Evolutionary conservation across 35 echinoderm and acorn worm species (phyloP).

Genomic region (Holothuria glaberrima): DNA sequence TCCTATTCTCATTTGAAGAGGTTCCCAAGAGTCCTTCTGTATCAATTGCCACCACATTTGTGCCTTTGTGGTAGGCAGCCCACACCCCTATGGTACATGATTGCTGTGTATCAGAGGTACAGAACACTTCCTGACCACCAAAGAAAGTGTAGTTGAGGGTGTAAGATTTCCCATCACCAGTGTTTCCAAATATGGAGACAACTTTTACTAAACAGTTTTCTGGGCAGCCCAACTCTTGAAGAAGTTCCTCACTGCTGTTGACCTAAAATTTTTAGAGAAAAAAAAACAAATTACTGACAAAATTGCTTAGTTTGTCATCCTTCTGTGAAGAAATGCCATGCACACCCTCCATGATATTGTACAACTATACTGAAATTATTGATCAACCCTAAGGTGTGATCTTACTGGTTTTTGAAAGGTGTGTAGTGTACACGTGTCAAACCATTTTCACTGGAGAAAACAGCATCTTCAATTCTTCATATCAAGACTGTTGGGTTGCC

Average conservation of each 20-base stretch:
- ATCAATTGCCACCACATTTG: conserved; percentile 78
- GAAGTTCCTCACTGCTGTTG: conserved; percentile 66
- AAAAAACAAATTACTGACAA: not conserved
- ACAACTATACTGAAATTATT: too few species aligned
- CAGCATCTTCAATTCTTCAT: too few species aligned
- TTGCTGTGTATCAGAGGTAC: conserved; percentile 83
- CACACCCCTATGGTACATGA: conserved; percentile 98
- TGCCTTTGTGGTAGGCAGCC: conserved; percentile 80
- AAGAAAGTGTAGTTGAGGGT: conserved; percentile 98
- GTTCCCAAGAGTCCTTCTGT: conserved; percentile 93
- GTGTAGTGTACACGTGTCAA: too few species aligned
- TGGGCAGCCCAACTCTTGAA: conserved; percentile 68
- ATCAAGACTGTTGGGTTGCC: too few species aligned
- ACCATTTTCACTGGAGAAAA: too few species aligned
- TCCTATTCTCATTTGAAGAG: conserved; percentile 86
- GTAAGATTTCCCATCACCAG: conserved; percentile 96
- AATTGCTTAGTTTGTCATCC: not conserved
- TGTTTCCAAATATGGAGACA: conserved; percentile 98
- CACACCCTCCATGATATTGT: too few species aligned
- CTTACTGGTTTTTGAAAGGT: too few species aligned
- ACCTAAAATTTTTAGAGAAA: conserved; percentile 61
- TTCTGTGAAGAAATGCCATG: too few species aligned
- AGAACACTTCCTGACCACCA: conserved; percentile 79
- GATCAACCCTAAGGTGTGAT: too few species aligned
- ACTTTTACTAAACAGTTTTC: conserved; percentile 75